Evolutionary conservation across 2,113 vertebrate species (phyloP), one percentile per base, ranked within the genome.

Genomic region (Oryzias celebensis): DNA sequence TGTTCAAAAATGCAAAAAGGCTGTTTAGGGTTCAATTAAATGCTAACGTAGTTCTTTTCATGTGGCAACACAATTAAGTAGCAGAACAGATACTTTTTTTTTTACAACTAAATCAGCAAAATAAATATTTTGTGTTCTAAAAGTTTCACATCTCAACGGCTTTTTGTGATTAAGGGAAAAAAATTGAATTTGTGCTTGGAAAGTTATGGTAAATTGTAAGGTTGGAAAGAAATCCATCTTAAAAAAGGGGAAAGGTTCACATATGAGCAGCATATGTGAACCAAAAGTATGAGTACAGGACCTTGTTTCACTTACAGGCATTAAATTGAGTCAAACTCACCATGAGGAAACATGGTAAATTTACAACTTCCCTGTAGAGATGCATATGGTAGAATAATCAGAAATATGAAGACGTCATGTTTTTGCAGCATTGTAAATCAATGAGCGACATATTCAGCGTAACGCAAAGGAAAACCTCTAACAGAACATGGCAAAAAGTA

Each of bases 181-280:
- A 36, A 36, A 8, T 8, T 1, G 26, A 28, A 28, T 28, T 6
- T 36, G 12, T 36, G 10, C 12, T 36, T 2, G 36, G 36, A 36
- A 12, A 36, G 36, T 36, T 12, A 36, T 36, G 36, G 36, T 36
- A 10, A 36, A 36, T 36, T 10, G 52, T 48, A 45, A 56, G 41
- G n/a, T 42, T 52, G 47, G 28, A 58, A 67, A 46, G 6, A 24
- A 23, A 50, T 47, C 12, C 26, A 1, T 22, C 7, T 22, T 42
- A 17, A 5, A 55, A 52, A 46, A 62, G 1, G 24, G 22, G n/a
- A 3, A 15, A 1, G 8, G 7, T 12, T 36, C 56, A 50, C 57
- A 69, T 60, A 4, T 73, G 77, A 31, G 56, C 28, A 13, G 46
- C 66, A 68, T 18, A 61, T 76, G 75, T 36, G 23, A 58, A 44